Base-by-base conservation (phyloP, 2,888 invertebrate genomes). In the Mythimna loreyi region DNA sequence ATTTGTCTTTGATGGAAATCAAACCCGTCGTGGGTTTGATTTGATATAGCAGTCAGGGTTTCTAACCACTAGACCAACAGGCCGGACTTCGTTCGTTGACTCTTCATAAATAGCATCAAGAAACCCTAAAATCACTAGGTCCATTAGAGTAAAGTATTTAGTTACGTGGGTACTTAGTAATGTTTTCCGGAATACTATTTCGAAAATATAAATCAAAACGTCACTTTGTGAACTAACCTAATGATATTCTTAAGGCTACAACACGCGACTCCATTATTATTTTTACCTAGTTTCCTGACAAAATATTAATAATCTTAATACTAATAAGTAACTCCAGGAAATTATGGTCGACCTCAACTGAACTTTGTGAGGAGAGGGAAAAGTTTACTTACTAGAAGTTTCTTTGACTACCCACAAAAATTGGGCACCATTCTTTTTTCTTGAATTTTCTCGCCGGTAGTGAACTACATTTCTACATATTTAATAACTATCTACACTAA, bases 191-290 rank as follows among this genome's bases (percentile, higher is more conserved):
- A 67, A 68, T 16, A 40, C 23, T 36, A 52, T 55, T 63, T 75
- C 25, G 19, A 45, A 47, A 74, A 28, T 55, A 74, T 74, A 59
- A 74, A 72, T 76, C 66, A 72, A 45, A 66, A 72, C 28, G 61
- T 66, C 66, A 66, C 67, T 72, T 72, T 16, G 33, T 57, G 33
- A 60, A 75, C 49, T 36, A 49, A 61, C 61, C 47, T 77, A 72
- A 75, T 67, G 55, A 67, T 72, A 25, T 71, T 50, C 58, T 58
- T 74, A 69, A 25, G 23, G 36, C 11, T 47, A 23, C 23, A 49
- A 59, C 76, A 75, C 77, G 72, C 75, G 50, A 77, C 50, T 56
- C 19, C 16, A 49, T 70, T 63, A 56, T 75, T 63, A 70, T 56
- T 56, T 67, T 70, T 59, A 58, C 52, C 52, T 59, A 63, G 53